These are phyloP conservation scores for Callimorpha dominula DNA, from an alignment of 2,888 invertebrate species.

Conservation along the genomic window DNA sequence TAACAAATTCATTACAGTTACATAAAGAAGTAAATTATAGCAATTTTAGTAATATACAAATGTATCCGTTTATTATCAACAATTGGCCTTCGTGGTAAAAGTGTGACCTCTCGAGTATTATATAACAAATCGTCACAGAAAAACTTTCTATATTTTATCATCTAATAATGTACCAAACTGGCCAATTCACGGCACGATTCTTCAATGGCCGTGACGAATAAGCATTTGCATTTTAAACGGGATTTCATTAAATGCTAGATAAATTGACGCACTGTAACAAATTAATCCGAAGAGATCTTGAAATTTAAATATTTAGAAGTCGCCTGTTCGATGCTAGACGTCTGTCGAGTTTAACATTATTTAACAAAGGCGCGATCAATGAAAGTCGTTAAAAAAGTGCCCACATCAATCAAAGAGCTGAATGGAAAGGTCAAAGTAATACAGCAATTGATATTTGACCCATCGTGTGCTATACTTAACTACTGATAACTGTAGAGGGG, in stretches of 20 bases:
- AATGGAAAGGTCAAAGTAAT: slow-evolving; percentile 62
- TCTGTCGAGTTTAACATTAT: slow-evolving; percentile 56
- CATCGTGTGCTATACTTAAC: slow-evolving; percentile 32
- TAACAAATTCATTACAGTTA: slow-evolving; percentile 38
- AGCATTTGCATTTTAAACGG: slow-evolving; percentile 35
- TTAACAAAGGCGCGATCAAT: slow-evolving; percentile 55
- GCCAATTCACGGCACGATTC: slow-evolving; percentile 41
- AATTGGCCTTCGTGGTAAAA: slow-evolving; percentile 67
- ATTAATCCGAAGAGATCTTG: slow-evolving; percentile 28
- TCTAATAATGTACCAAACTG: slow-evolving; percentile 41
- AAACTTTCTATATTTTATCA: slow-evolving; percentile 66
- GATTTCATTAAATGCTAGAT: slow-evolving; percentile 27
- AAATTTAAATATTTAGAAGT: slow-evolving; percentile 26
- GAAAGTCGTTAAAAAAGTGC: slow-evolving; percentile 53
- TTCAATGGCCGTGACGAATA: slow-evolving; percentile 46
- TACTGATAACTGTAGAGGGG: slow-evolving; percentile 13
- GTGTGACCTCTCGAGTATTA: slow-evolving; percentile 63
- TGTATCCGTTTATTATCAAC: slow-evolving; percentile 61
- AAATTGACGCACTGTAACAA: slow-evolving; percentile 28
- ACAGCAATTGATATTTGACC: slow-evolving; percentile 61
- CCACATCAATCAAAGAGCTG: slow-evolving; percentile 44
- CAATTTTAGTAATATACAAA: slow-evolving; percentile 52
- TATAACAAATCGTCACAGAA: slow-evolving; percentile 57
- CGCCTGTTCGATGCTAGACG: slow-evolving; percentile 19
- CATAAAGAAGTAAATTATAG: slow-evolving; percentile 45